A percentile compares a stretch with the other conserved stretches of the same genome.
Conservation (phyloP, 2,888 invertebrate genomes). For the Oscheius onirici region DNA sequence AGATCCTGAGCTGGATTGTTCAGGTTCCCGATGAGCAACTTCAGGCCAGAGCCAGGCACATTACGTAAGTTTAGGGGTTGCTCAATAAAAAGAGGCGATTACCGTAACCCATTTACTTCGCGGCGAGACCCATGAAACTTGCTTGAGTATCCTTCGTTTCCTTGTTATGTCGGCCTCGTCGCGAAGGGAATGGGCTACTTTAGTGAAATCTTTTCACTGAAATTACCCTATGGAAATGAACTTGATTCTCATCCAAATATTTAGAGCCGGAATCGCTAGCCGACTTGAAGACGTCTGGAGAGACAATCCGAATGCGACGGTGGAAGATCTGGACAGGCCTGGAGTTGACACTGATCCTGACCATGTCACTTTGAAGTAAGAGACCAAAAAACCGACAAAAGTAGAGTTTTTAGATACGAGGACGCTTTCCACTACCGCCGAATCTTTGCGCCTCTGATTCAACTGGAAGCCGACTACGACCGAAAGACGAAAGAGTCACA, state of each 20-base stretch:
- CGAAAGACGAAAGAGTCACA: slow-evolving; percentile 96
- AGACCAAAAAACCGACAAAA: no score
- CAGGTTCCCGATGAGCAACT: slow-evolving; percentile 97
- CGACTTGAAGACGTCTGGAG: slow-evolving; percentile 99
- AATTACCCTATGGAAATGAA: no score
- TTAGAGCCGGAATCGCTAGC: slow-evolving; percentile 83
- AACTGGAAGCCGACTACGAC: slow-evolving; percentile 97
- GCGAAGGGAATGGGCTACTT: no score
- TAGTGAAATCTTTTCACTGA: no score
- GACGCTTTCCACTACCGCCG: slow-evolving; percentile 99
- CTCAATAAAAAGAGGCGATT: no score
- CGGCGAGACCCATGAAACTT: no score
- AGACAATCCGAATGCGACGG: slow-evolving; percentile 95
- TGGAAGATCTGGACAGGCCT: slow-evolving; percentile 96
- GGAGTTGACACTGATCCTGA: slow-evolving; percentile 98
- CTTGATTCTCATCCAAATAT: no score
- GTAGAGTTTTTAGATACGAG: slow-evolving; percentile 78
- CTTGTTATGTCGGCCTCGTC: no score
- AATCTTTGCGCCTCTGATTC: slow-evolving; percentile 94
- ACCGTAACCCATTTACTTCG: no score
- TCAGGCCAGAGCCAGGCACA: slow-evolving; percentile 92
- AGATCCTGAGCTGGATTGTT: slow-evolving; percentile 92
- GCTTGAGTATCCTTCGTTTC: no score
- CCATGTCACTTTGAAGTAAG: slow-evolving; percentile 78
- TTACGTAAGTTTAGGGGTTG: slow-evolving; percentile 78